Evolutionary conservation across 1,140 invertebrate species (phyloP), one percentile per base, ranked within the genome.

Genomic region (Phenacoccus solenopsis): DNA sequence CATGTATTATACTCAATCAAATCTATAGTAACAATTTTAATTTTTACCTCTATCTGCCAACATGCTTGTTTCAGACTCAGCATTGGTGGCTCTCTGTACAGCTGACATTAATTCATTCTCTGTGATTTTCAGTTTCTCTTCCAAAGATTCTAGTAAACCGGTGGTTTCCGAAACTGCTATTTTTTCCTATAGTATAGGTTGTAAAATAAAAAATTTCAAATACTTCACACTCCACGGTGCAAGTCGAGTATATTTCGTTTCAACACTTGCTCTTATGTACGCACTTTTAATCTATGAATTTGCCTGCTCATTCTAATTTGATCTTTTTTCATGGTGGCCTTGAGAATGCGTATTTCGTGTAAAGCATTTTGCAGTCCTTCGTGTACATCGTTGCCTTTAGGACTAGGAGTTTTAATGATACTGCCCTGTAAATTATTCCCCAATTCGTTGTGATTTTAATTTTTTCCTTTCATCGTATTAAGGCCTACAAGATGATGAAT

Each of bases 61-160:
- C 10, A 21, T 12, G 1, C 38, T 70, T 68, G 64, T 38, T 49
- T 72, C 56, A 9, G 32, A 64, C 74, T 89, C 87, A 0, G 86
- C 85, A 56, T 76, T 80, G 72, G 87, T 84, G 0, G 86, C 86
- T 72, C 85, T 77, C 73, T 85, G 80, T 21, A 82, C 72, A 1
- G 85, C 84, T 70, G 82, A 72, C 21, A 68, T 20, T 1, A 87
- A 78, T 73, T 89, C 87, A 4, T 84, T 83, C 74, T 88, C 87
- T 0, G 85, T 84, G 0, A 88, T 74, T 76, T 83, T 85, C 16
- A 90, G 78, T 72, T 87, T 87, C 75, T 89, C 87, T 73, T 88
- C 86, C 59, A 88, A 81, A 9, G 88, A 79, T 67, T 88, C 84
- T 24, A 86, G 83, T 72, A 88, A 84, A 0, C 85, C 83, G 70